Base-by-base conservation (phyloP, 2,797 vertebrate species). In the Sebastiscus tertius region DNA sequence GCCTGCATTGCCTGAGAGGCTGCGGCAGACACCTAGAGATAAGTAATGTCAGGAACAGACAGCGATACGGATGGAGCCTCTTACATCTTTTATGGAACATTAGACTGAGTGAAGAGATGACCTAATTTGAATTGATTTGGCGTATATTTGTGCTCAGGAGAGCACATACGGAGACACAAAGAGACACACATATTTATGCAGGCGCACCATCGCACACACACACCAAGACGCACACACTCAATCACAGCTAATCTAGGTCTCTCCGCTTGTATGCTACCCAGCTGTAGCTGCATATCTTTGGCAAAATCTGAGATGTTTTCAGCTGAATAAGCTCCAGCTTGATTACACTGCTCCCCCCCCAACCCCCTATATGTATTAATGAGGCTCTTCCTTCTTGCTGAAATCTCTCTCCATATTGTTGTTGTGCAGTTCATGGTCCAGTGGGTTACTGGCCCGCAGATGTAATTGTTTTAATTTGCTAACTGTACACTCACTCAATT, bases 401-500 rank as follows among this genome's bases (percentile, higher is more conserved):
- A 88, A 89, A 71, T 83, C 75, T 49, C 72, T 55, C 66, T 88
- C 79, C 83, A 82, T 83, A 86, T 88, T 88, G 87, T 90, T 91
- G 84, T 90, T 91, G 67, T 88, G 86, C 79, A 72, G 76, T 91
- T 92, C 82, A 91, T 10, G 88, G 91, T 90, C 83, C 90, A 88
- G 65, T 81, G 86, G 71, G 16, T 85, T 63, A 66, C 81, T 89
- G 85, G 88, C 92, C 91, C 39, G 63, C 88, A 92, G 93, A 94
- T 78, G 88, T 93, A 94, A 95, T 95, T 93, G 90, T 92, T 93
- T 94, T 94, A 92, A 95, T 94, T 94, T 92, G 90, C 91, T 91
- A 91, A 93, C 90, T 88, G 84, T 89, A 87, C 70, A 34, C 84
- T 92, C 85, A 75, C 88, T 93, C 91, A 92, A 89, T 95, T 94